Conservation (phyloP, 2,113 vertebrate species). For the Anser cygnoides region DNA sequence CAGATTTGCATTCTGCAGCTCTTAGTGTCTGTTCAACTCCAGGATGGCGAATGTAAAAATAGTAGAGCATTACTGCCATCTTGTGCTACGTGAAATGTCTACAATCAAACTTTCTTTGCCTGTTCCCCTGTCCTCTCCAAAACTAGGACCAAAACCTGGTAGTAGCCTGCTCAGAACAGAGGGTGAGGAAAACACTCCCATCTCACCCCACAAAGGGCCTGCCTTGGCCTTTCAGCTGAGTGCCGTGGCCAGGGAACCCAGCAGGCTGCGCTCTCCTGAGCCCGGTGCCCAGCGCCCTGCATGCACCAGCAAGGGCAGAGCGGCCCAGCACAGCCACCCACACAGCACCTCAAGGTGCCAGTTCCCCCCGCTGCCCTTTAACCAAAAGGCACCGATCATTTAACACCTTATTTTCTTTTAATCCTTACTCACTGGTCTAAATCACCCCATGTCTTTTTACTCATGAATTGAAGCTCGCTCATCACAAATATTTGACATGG, state of each 20-base stretch:
- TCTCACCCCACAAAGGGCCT: accelerated
- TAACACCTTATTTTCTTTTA: neutral
- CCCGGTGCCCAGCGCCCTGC: accelerated
- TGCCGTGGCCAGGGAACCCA: accelerated
- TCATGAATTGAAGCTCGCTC: neutral
- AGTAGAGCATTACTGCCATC: conserved; percentile 45
- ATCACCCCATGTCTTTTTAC: accelerated
- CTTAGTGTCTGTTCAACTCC: neutral
- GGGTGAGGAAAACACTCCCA: accelerated
- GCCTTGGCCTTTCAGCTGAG: neutral
- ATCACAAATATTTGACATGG: accelerated
- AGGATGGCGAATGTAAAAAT: neutral
- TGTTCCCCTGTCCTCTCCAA: neutral
- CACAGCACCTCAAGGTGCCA: neutral
- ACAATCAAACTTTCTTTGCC: neutral
- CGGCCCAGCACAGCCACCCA: neutral
- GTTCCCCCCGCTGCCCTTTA: neutral
- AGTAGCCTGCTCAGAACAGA: neutral
- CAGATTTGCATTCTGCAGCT: neutral
- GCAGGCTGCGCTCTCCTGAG: neutral
- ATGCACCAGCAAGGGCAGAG: neutral
- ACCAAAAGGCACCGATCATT: neutral
- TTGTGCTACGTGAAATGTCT: neutral
- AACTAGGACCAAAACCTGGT: neutral
- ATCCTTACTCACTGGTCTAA: neutral